Evolutionary conservation across 1,140 invertebrate genomes (phyloP).

Genomic region (Helicoverpa armigera): DNA sequence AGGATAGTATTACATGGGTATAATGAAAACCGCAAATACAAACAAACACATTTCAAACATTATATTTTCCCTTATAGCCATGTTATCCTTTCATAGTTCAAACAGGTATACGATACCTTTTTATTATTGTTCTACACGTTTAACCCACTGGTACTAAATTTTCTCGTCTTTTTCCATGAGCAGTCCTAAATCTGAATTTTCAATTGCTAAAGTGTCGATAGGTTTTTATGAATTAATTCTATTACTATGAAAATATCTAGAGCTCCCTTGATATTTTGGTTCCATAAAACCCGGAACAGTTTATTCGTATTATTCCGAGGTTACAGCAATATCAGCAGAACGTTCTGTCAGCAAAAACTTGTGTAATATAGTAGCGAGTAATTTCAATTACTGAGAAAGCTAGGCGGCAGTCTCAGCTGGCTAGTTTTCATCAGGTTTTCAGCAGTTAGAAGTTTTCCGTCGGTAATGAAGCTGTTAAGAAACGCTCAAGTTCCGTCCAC

Average conservation of each 20-base stretch:
- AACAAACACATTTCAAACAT: not conserved
- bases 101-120: slow-evolving; percentile 2
- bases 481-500: slow-evolving; percentile 55
- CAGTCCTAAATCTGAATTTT: no score
- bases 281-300: not conserved
- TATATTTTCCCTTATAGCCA: slow-evolving; percentile 4
- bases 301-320: not conserved
- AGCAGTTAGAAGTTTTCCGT: slow-evolving; percentile 51
- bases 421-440: slow-evolving; percentile 47
- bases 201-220: no score
- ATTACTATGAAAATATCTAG: not conserved
- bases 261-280: not conserved
- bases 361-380: not conserved
- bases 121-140: not conserved
- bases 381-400: slow-evolving; percentile 38
- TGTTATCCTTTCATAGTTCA: slow-evolving; percentile 1
- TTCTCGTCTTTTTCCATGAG: not conserved
- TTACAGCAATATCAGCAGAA: not conserved
- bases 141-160: not conserved
- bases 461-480: slow-evolving; percentile 60
- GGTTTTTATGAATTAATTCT: no score
- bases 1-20: slow-evolving; percentile 1
- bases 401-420: slow-evolving; percentile 40
- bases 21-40: not conserved
- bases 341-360: not conserved